Percentiles rank a stretch among this genome's conserved stretches.
Evolutionary conservation across 2,113 vertebrate genomes (phyloP).

Genomic region (Balaeniceps rex): DNA sequence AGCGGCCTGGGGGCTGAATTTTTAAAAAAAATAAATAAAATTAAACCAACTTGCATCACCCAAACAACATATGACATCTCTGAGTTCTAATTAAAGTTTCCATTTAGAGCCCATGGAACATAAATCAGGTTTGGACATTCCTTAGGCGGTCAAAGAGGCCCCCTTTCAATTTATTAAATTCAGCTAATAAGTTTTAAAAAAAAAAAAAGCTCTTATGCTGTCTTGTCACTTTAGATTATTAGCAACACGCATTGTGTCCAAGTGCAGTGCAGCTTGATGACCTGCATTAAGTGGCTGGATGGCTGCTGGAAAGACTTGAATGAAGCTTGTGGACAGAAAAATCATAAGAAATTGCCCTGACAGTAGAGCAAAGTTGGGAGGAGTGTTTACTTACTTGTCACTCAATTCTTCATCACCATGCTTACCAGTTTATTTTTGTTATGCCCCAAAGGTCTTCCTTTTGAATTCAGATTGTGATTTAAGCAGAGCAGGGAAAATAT

Average conservation of each 20-base stretch:
- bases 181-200: not conserved
- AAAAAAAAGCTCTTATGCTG: not conserved
- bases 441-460: not conserved
- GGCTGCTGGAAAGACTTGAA: not conserved
- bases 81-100: slow-evolving; percentile 10
- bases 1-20: not conserved
- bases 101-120: not conserved
- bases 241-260: not conserved
- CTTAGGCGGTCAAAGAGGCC: not conserved
- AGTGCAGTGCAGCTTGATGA: not conserved
- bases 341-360: not conserved
- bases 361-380: not conserved
- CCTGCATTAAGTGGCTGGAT: not conserved
- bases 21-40: not conserved
- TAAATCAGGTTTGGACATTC: not conserved
- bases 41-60: not conserved
- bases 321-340: not conserved
- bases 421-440: not conserved
- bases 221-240: slow-evolving; percentile 46
- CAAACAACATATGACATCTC: not conserved
- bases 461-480: not conserved
- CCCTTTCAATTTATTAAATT: not conserved
- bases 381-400: not conserved
- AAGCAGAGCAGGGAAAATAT: not conserved
- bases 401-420: not conserved